Evolutionary conservation across 2,888 invertebrate species (phyloP).

Genomic region (Opisthograptis luteolata): DNA sequence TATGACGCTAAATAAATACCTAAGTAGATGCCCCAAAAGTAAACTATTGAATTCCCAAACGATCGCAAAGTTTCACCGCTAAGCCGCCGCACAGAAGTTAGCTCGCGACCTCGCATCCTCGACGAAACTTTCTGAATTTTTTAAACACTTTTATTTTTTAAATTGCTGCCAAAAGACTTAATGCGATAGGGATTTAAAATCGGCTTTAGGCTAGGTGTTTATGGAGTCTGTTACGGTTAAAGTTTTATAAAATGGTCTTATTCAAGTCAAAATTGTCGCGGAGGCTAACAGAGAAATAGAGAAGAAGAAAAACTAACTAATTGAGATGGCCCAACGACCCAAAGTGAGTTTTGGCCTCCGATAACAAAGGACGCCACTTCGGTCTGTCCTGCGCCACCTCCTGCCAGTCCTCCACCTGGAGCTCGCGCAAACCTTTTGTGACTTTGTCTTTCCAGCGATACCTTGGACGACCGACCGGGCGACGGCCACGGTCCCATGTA

Average conservation of each 20-base stretch:
- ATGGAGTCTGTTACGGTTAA: constrained; percentile 2
- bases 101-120: constrained; percentile 54
- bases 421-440: too few relatives aligned
- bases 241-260: constrained; percentile 6
- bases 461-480: too few relatives aligned
- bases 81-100: constrained; percentile 64
- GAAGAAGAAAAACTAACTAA: too few relatives aligned
- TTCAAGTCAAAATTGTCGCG: too few relatives aligned
- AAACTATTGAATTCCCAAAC: constrained; percentile 62
- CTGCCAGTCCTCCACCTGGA: too few relatives aligned
- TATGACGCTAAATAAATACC: constrained; percentile 28
- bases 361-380: too few relatives aligned
- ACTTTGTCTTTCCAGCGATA: too few relatives aligned
- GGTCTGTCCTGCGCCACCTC: too few relatives aligned
- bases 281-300: too few relatives aligned
- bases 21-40: constrained; percentile 51
- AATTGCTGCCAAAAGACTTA: constrained; percentile 52
- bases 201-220: constrained; percentile 29
- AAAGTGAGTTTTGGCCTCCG: too few relatives aligned
- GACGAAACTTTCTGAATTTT: constrained; percentile 61
- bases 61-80: constrained; percentile 53
- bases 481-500: too few relatives aligned
- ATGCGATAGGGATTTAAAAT: constrained; percentile 47
- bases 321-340: too few relatives aligned
- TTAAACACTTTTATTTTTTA: constrained; percentile 67